Evolutionary conservation across 2,113 vertebrate species (phyloP), one percentile per base, ranked within the genome.

Genomic region (Carassius gibelio): DNA sequence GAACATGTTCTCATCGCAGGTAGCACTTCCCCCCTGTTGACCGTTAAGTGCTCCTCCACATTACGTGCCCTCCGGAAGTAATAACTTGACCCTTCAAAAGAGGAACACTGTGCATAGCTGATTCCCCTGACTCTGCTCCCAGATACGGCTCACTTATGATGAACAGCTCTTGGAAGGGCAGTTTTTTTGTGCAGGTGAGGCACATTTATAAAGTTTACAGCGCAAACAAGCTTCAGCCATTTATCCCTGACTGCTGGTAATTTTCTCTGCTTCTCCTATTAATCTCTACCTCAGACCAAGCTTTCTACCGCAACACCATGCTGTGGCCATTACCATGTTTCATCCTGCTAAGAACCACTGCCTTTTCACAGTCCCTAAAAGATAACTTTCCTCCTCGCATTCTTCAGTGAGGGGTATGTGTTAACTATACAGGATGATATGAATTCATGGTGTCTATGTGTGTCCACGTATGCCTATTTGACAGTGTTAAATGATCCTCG

Each of bases 151-250:
- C 3, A 42, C 79, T 78, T 80, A 78, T 87, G 88, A 85, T 52
- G 82, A 17, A 81, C 52, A 0, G 36, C 57, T 75, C 50, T 52
- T 30, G 14, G 69, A 68, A 10, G 78, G 9, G 52, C 9, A 82
- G 59, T 15, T 85, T 66, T 87, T 85, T 69, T 77, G 81, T 45
- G 52, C 80, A 84, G 76, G 69, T 72, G 81, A 85, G 42, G 69
- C 42, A 87, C 84, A 86, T 74, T 86, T 85, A 89, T 74, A 87
- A 89, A 76, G 86, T 36, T 84, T 87, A 87, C 77, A 81, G 55
- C 81, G 82, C 84, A 81, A 77, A 86, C 77, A 86, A 82, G 77
- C n/a, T 87, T 77, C 14, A 74, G 55, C 77, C 61, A 84, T 89
- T 86, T 86, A 89, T 89, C 84, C 81, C 77, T 80, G 84, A 82